Evolutionary conservation across 1,140 invertebrate species (phyloP).

Genomic region (Ceratina calcarata): DNA sequence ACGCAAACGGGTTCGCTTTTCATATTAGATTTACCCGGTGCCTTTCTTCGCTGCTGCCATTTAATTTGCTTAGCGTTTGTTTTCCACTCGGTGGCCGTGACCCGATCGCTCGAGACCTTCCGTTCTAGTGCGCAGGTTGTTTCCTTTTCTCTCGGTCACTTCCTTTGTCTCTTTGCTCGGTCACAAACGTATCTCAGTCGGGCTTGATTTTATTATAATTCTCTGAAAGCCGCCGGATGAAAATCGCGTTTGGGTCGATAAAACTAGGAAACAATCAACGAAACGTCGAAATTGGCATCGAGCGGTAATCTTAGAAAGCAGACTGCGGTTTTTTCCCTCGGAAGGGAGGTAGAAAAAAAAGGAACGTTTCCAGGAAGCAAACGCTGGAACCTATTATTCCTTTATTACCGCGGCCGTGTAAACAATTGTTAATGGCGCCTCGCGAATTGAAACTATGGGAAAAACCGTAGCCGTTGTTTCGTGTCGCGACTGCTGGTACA

Average conservation of each 20-base stretch:
- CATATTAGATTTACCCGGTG: too few relatives aligned
- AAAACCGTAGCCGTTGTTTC: neutral
- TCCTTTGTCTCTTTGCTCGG: too few relatives aligned
- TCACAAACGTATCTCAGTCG: too few relatives aligned
- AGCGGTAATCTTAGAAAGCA: neutral
- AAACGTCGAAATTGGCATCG: neutral
- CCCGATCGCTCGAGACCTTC: constrained; percentile 62
- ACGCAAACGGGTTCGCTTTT: too few relatives aligned
- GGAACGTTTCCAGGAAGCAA: constrained; percentile 9
- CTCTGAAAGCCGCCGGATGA: too few relatives aligned
- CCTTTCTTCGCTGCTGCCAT: too few relatives aligned
- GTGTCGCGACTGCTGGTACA: neutral
- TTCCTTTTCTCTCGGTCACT: constrained; percentile 25
- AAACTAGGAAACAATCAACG: constrained; percentile 16
- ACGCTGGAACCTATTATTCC: neutral
- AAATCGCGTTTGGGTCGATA: neutral
- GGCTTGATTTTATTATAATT: too few relatives aligned
- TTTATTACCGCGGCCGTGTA: constrained; percentile 1
- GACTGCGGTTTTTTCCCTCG: neutral
- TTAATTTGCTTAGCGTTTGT: too few relatives aligned
- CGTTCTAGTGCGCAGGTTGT: constrained; percentile 68
- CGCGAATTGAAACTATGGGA: neutral
- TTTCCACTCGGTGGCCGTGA: constrained; percentile 61
- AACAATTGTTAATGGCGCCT: neutral
- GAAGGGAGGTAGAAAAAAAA: too few relatives aligned